phyloP scores from a whole-genome alignment of 37 sponge, comb jelly and placozoan genomes.

The Dysidea cf. avara region DNA sequence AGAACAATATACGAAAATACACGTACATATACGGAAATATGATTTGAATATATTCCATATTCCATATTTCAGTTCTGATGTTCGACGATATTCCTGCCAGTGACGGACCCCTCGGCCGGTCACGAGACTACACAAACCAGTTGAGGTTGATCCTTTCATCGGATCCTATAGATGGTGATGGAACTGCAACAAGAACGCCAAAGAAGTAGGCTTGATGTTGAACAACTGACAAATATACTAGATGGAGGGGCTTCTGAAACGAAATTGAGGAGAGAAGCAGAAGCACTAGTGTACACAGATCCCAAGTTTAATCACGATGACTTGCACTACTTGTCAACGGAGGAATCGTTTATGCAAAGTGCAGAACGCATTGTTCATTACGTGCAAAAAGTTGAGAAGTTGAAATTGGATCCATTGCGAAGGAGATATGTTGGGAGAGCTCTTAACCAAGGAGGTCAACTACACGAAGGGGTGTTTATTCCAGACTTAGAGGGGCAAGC shows the following conservation, averaged over 20 bases:
- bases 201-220: constrained; percentile 37
- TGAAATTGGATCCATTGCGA: constrained; percentile 11
- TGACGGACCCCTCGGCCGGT: no score
- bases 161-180: no score
- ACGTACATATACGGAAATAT: no score
- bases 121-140: no score
- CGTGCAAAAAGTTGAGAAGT: constrained; percentile 16
- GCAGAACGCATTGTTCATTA: constrained; percentile 45
- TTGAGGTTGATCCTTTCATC: no score
- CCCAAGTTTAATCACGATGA: constrained; percentile 43
- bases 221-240: constrained; percentile 52
- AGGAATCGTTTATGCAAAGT: constrained; percentile 51
- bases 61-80: no score
- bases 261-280: constrained; percentile 35
- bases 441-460: no score
- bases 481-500: constrained; percentile 87
- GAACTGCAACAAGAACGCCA: constrained; percentile 67
- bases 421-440: no score
- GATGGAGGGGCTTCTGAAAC: constrained; percentile 68
- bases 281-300: constrained; percentile 31
- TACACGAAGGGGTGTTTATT: constrained; percentile 76
- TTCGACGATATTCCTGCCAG: no score
- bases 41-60: no score
- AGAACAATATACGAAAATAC: no score
- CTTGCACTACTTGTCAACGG: constrained; percentile 53